Evolutionary conservation across 2,888 invertebrate genomes (phyloP).

Genomic region (Eupithecia subfuscata): DNA sequence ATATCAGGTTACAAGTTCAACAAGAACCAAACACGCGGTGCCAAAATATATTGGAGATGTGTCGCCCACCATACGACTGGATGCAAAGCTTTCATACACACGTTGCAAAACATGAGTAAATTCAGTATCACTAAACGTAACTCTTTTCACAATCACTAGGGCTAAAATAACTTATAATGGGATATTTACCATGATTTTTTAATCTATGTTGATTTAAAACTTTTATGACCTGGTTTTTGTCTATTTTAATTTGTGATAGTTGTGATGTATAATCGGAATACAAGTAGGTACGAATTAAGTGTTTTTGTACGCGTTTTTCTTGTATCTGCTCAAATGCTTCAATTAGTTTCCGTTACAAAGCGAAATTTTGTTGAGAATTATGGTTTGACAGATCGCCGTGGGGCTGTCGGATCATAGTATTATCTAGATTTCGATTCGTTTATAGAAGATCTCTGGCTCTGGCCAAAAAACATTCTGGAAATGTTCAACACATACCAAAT

Average conservation of each 20-base stretch:
- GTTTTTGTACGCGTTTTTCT: no score
- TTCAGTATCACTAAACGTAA: neutral
- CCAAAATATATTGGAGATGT: slow-evolving; percentile 28
- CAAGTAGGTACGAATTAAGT: no score
- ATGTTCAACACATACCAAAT: neutral
- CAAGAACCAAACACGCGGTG: neutral
- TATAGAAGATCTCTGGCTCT: no score
- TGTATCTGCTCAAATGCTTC: neutral
- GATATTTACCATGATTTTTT: neutral
- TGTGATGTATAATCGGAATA: neutral
- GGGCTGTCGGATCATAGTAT: no score
- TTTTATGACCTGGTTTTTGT: neutral
- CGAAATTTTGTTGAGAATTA: neutral
- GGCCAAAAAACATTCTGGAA: slow-evolving; percentile 14
- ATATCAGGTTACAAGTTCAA: slow-evolving; percentile 17
- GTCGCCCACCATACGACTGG: slow-evolving; percentile 28
- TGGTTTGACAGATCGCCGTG: no score
- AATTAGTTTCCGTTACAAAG: neutral
- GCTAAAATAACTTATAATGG: neutral
- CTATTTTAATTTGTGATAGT: neutral
- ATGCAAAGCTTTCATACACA: slow-evolving; percentile 46
- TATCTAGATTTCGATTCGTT: no score
- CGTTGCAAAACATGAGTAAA: slow-evolving; percentile 24
- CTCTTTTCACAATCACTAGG: neutral
- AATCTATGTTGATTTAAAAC: neutral